Evolutionary conservation across 92 coral and sea anemone genomes (phyloP), one percentile per base, ranked within the genome.

Genomic region (Epizoanthus scotinus): DNA sequence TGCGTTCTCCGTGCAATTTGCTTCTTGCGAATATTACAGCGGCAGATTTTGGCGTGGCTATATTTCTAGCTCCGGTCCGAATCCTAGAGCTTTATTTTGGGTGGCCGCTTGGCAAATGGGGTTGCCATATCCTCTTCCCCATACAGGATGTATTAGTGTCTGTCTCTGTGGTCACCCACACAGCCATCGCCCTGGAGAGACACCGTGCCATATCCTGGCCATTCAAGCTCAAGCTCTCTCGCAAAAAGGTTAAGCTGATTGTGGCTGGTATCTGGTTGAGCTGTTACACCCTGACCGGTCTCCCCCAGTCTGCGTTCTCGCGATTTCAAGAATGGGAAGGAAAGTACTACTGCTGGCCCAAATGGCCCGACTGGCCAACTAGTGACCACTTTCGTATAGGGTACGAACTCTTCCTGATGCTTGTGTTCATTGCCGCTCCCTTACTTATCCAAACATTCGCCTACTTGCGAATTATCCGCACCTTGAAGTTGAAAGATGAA

Each of bases 51-150:
- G 63, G 88, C 9, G 93, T 92, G 2, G 83, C 88, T 5, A 62
- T 85, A 10, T 44, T 92, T 1, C 25, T 87, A 27, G 78, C 91
- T 0, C 97, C 97, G 7, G 47, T 92, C 28, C 81, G 93, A 8
- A 79, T 92, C 29, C 78, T 89, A 15, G 91, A 89, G 57, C 75
- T 79, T 67, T 63, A 81, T 18, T 36, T 63, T 5, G 97, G 93
- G 10, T 92, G 97, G 97, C 88, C 89, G 3, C 85, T 92, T 12
- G 97, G 97, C 18, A 40, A 89, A 54, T 88, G 90, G 67, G 87
- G 90, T 0, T 92, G 97, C 24, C 87, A 89, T 19, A 70, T 82
- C 14, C 31, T 92, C 17, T 92, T 89, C 17, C 86, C 97, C 8
- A 40, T 92, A 3, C 97, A 92, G 62, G 97, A 92, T 42, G 89